Base-by-base conservation (phyloP, 2,113 vertebrate genomes). In the Ornithorhynchus anatinus region DNA sequence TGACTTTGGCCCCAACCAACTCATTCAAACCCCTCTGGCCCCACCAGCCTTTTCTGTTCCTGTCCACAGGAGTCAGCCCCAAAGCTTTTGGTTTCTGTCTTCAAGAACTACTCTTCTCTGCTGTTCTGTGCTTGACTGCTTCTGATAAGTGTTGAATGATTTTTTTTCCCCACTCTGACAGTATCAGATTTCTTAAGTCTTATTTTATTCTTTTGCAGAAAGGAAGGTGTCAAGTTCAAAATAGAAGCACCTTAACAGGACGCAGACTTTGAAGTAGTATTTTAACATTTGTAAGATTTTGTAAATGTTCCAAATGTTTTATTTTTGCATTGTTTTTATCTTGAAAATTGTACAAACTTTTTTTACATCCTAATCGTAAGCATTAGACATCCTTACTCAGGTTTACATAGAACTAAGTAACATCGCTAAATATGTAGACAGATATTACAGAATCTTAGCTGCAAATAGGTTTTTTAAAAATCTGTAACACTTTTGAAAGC, bases 311-410 rank as follows among this genome's bases (percentile, higher is more conserved):
- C 89, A 92, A 90, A 93, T 92, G 88, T 86, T 92, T 94, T 92
- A 93, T 94, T 94, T 94, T 94, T 94, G 76, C 91, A 94, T 93
- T 89, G 82, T 93, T 92, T 94, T 92, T 92, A 92, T 77, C 90
- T 90, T 81, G 35, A 87, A 91, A 77, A 74, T 86, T 89, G 82
- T 93, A 91, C 88, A 89, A 82, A 86, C 72, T 89, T 87, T 92
- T 90, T 93, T 90, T 91, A 92, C 38, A 79, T 86, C 83, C 54
- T 64, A 84, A 85, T 84, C 87, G 78, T 80, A 80, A 83, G 56
- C 53, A 38, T 85, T 86, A 68, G 12, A 71, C 59, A 83, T 86
- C 79, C 80, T 88, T 89, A 79, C 89, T 92, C 88, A 91, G 91
- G 89, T 87, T 52, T 60, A 72, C n/a, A n/a, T n/a, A n/a, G n/a